Evolutionary conservation across 2,797 vertebrate species (phyloP).

Genomic region (Hoplostethus atlanticus): DNA sequence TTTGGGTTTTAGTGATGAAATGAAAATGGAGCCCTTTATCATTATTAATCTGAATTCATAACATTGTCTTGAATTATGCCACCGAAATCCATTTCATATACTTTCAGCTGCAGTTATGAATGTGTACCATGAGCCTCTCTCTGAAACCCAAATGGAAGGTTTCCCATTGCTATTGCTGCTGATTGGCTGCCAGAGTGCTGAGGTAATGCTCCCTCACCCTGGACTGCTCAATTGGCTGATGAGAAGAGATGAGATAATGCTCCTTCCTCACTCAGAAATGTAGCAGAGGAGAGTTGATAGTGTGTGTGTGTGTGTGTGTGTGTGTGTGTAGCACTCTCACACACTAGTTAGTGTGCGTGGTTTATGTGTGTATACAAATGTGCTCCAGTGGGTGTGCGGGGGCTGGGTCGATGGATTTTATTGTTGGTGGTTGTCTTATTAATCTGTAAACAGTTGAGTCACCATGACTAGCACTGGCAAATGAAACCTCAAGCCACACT

Average conservation of each 20-base stretch:
- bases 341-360: not conserved
- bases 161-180: slow-evolving; percentile 38
- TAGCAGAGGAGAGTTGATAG: slow-evolving; percentile 19
- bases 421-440: slow-evolving; percentile 43
- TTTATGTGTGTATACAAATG: slow-evolving; percentile 5
- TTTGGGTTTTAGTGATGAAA: slow-evolving; percentile 4
- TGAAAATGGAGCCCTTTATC: slow-evolving; percentile 13
- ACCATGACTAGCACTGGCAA: slow-evolving; percentile 34
- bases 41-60: not conserved
- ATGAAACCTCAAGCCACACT: not conserved
- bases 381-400: slow-evolving; percentile 3
- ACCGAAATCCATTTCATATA: not conserved
- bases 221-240: slow-evolving; percentile 47
- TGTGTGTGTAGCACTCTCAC: slow-evolving; percentile 11
- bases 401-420: slow-evolving; percentile 43
- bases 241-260: slow-evolving; percentile 59
- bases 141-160: not conserved
- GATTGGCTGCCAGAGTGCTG: slow-evolving; percentile 52
- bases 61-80: not conserved
- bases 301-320: slow-evolving; percentile 20
- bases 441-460: slow-evolving; percentile 59
- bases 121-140: slow-evolving; percentile 27
- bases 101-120: slow-evolving; percentile 35
- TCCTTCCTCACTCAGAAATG: slow-evolving; percentile 37
- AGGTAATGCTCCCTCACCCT: slow-evolving; percentile 54